Evolutionary conservation across 2,888 invertebrate genomes (phyloP), one percentile per base, ranked within the genome.

Genomic region (Drosophila heteroneura): DNA sequence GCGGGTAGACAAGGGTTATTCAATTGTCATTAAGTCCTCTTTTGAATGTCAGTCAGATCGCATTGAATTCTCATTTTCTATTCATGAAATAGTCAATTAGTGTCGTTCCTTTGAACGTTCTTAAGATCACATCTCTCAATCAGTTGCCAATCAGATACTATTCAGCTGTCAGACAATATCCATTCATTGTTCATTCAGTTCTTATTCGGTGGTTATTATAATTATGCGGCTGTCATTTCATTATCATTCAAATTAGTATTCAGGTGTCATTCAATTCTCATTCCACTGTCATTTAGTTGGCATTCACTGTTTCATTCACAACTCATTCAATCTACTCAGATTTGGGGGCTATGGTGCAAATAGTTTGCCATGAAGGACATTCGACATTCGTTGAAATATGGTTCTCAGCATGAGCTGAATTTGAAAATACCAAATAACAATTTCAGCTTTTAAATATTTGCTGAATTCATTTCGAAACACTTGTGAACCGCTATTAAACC

Each of bases 361-460:
- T 41, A n/a, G 41, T 41, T 41, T n/a, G 41, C 2, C 41, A 41
- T 41, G 14, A 37, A 37, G 9, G 3, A 19, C 10, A 41, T 39
- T n/a, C 37, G 12, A 44, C 5, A 22, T 44, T 44, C 22, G 22
- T 44, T 44, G 22, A 2, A n/a, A n/a, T 10, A 41, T 44, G 12
- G 12, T n/a, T n/a, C 12, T 3, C 44, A 47, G 44, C 22, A 4
- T 1, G 44, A 22, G 44, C 12, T 44, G n/a, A 44, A 6, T 12
- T 44, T 12, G 9, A 26, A 26, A 26, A 26, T 16, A 19, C 12
- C 19, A 35, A n/a, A n/a, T 32, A 16, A 22, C 28, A n/a, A 32
- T 16, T 30, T 41, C 22, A n/a, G n/a, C 41, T 4, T 10, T 6
- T 22, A n/a, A 39, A 57, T 57, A 39, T 57, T 57, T 57, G 57